phyloP scores from a whole-genome alignment of 2,888 invertebrate species.

The Eilema caniola region DNA sequence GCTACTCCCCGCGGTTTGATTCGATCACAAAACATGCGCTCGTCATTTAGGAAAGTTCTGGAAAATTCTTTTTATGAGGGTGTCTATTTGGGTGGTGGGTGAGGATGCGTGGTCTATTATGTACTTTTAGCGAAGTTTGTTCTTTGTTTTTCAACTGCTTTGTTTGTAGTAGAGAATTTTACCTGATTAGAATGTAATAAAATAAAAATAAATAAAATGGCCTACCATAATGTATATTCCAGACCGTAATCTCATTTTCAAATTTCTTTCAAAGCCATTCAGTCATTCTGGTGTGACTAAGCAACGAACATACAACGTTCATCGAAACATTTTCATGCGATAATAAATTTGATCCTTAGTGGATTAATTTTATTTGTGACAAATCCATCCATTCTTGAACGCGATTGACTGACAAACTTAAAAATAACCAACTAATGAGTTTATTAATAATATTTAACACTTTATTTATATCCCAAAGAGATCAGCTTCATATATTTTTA shows the following conservation, averaged over 20 bases:
- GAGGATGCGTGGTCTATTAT: neutral
- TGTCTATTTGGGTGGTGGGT: conserved; percentile 26
- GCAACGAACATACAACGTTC: too few species aligned
- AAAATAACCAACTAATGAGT: neutral
- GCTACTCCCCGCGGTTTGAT: conserved; percentile 45
- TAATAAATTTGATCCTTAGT: too few species aligned
- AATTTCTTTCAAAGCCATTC: too few species aligned
- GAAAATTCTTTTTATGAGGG: conserved; percentile 42
- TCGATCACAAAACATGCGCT: conserved; percentile 50
- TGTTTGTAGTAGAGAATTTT: neutral
- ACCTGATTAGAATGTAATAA: too few species aligned
- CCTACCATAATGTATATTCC: too few species aligned
- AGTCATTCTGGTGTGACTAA: too few species aligned
- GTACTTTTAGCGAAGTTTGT: neutral
- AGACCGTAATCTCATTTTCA: too few species aligned
- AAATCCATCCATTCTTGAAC: neutral
- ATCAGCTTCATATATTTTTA: conserved; percentile 9
- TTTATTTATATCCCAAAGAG: conserved; percentile 7
- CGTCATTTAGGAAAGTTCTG: conserved; percentile 39
- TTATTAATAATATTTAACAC: conserved; percentile 7
- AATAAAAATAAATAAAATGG: too few species aligned
- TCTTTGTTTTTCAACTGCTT: neutral
- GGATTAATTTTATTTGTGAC: too few species aligned
- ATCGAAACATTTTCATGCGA: too few species aligned
- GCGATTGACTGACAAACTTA: neutral